Conservation (phyloP, 2,888 invertebrate species). For the Dynastes hyllus region DNA sequence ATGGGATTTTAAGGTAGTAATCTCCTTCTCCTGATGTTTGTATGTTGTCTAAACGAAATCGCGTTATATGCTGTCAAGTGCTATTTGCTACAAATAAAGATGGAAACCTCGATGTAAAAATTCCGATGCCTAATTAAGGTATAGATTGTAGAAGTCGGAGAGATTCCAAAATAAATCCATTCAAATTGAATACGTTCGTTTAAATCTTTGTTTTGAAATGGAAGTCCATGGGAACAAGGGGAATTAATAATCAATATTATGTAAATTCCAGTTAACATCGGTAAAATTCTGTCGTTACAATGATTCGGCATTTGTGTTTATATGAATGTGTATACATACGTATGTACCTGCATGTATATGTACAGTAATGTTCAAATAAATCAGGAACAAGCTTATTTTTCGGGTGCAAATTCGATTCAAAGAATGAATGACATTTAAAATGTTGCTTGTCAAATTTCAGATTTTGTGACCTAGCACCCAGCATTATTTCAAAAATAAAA, state of each 20-base stretch:
- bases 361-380: background rate
- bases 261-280: constrained; percentile 10
- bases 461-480: no score
- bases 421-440: no score
- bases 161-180: background rate
- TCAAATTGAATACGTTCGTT: constrained; percentile 12
- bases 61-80: background rate
- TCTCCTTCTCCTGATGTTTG: constrained; percentile 4
- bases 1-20: background rate
- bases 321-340: background rate
- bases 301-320: background rate
- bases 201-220: constrained; percentile 1
- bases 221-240: background rate
- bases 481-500: no score
- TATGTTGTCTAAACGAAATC: background rate
- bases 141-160: background rate
- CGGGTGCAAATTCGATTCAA: no score
- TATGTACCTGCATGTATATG: background rate
- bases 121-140: constrained; percentile 1
- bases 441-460: no score
- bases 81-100: background rate
- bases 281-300: background rate
- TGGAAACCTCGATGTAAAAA: background rate
- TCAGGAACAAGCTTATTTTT: no score
- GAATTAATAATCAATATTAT: constrained; percentile 30